phyloP scores from a whole-genome alignment of 2,797 vertebrate species.

The Apogon talboti region DNA sequence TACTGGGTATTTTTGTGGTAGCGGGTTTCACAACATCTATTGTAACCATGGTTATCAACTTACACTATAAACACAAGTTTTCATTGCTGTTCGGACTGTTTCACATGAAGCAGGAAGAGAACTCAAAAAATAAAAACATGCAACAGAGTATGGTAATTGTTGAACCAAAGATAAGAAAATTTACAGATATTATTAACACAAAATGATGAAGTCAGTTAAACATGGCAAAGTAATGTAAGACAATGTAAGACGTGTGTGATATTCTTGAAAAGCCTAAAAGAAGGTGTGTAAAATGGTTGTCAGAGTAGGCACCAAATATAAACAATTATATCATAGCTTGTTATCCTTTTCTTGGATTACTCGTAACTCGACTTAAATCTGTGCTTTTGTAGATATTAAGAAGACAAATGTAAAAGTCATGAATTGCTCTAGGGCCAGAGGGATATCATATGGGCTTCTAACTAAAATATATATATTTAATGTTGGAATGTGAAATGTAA shows the following conservation, averaged over 20 bases:
- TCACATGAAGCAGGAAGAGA: not conserved
- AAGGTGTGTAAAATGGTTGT: too few relatives aligned
- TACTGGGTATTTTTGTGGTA: not conserved
- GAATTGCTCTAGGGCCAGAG: not conserved
- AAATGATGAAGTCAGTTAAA: not conserved
- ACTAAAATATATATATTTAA: conserved; percentile 10
- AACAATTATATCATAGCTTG: too few relatives aligned
- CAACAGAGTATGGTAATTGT: not conserved
- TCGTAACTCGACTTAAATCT: too few relatives aligned
- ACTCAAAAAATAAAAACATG: conserved; percentile 4
- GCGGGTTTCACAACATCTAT: not conserved
- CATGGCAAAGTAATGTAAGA: too few relatives aligned
- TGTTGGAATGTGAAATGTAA: conserved; percentile 1
- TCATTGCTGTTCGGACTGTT: not conserved
- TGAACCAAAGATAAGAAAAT: too few relatives aligned
- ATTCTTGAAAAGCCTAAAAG: too few relatives aligned
- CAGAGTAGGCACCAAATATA: too few relatives aligned
- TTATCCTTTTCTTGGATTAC: too few relatives aligned
- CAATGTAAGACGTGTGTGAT: not conserved
- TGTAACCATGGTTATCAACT: conserved; percentile 1
- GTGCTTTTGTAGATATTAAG: too few relatives aligned
- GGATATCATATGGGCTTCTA: conserved; percentile 1
- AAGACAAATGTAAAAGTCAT: not conserved
- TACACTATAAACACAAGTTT: not conserved
- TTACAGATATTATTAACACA: not conserved